phyloP scores from a whole-genome alignment of 1,140 invertebrate species.

The Ceratina australensis region DNA sequence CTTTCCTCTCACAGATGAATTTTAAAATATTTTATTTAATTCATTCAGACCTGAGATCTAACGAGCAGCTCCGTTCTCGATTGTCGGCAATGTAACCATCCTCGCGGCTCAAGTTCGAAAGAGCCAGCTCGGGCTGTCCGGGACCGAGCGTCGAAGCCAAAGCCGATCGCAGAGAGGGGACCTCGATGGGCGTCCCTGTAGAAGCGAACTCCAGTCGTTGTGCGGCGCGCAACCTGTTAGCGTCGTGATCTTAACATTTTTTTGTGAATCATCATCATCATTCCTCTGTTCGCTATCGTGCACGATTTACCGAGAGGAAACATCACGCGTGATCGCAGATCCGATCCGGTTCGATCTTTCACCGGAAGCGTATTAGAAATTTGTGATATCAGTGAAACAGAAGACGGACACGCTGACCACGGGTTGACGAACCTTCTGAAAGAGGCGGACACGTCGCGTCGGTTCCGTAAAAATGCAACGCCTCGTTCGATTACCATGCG shows the following conservation, averaged over 20 bases:
- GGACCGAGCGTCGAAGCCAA: not conserved
- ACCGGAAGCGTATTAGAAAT: not conserved
- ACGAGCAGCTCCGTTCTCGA: not conserved
- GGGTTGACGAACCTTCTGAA: constrained; percentile 36
- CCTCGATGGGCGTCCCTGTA: constrained; percentile 19
- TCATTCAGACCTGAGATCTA: too few relatives aligned
- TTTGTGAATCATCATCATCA: not conserved
- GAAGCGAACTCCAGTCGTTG: constrained; percentile 66
- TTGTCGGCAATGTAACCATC: constrained; percentile 2
- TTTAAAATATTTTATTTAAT: too few relatives aligned
- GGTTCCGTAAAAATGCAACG: constrained; percentile 33
- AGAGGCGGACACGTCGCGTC: constrained; percentile 24
- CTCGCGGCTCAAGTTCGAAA: not conserved
- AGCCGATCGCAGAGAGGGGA: constrained; percentile 10
- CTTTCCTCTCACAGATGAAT: too few relatives aligned
- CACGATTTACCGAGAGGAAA: not conserved
- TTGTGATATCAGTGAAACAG: not conserved
- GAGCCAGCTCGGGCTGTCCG: not conserved
- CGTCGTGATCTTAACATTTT: constrained; percentile 20
- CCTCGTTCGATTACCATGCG: constrained; percentile 17
- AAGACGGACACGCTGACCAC: not conserved
- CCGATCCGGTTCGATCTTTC: not conserved
- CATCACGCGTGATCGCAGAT: not conserved
- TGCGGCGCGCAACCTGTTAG: constrained; percentile 69
- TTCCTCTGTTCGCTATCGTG: not conserved